These are phyloP conservation scores for Hystrix brachyura DNA, from an alignment of 2,113 vertebrate species.

Conservation along the genomic window DNA sequence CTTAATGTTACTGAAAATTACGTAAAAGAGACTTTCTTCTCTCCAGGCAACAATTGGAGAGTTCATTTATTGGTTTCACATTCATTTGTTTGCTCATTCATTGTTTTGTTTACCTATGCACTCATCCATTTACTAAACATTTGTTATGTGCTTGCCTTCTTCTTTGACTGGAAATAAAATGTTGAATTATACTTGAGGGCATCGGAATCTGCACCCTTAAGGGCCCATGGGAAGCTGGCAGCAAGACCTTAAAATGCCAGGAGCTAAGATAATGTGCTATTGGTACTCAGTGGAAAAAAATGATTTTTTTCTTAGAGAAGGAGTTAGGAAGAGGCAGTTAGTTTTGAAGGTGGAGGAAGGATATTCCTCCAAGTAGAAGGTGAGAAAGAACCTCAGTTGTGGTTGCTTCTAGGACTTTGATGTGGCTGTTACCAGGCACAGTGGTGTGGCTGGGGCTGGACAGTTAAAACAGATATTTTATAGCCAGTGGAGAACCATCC, in stretches of 20 bases:
- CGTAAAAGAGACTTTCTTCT: not conserved
- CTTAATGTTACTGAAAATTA: not conserved
- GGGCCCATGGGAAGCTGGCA: not conserved
- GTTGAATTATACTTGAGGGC: not conserved
- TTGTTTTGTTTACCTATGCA: slow-evolving; percentile 4
- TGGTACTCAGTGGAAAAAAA: not conserved
- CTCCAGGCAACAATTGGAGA: not conserved
- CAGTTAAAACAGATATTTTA: not conserved
- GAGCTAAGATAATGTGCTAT: not conserved
- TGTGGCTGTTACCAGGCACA: not conserved
- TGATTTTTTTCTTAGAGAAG: not conserved
- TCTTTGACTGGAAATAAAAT: not conserved
- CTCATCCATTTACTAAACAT: not conserved
- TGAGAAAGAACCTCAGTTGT: not conserved
- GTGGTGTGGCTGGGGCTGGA: not conserved
- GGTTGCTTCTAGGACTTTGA: not conserved
- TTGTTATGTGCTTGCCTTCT: not conserved
- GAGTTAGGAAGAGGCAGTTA: not conserved
- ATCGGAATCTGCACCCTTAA: not conserved
- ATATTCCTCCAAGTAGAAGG: not conserved
- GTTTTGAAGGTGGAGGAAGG: slow-evolving; percentile 28
- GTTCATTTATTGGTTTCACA: not conserved
- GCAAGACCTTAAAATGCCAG: not conserved
- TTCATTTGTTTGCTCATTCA: not conserved
- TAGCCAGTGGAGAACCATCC: not conserved